These are phyloP conservation scores for Sabatieria punctata DNA, from an alignment of 2,888 invertebrate species.

Conservation along the genomic window DNA sequence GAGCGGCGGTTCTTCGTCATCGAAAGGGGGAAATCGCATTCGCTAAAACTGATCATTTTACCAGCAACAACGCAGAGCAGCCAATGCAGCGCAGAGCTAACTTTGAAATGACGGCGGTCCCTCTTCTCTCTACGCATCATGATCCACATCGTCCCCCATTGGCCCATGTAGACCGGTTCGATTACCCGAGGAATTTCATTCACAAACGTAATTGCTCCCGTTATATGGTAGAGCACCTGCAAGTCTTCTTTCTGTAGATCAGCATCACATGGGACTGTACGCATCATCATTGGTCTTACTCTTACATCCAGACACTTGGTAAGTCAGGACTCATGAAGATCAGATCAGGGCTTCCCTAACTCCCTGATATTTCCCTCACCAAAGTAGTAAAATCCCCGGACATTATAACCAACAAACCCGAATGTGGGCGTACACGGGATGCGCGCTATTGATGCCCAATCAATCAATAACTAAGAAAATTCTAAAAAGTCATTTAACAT, in stretches of 20 bases:
- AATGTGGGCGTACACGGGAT: too few species aligned
- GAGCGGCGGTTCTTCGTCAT: constrained; percentile 96
- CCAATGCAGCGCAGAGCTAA: background rate
- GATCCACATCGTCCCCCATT: constrained; percentile 99
- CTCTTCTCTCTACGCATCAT: constrained; percentile 99
- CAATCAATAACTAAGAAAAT: too few species aligned
- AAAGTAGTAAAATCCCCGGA: too few species aligned
- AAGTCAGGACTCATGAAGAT: too few species aligned
- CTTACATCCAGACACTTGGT: too few species aligned
- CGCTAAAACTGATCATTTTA: constrained; percentile 35
- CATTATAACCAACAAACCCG: too few species aligned
- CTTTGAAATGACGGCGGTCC: constrained; percentile 89
- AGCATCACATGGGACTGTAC: too few species aligned
- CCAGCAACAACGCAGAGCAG: background rate
- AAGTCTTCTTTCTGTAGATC: background rate
- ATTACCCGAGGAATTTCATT: constrained; percentile 99
- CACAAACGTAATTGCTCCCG: constrained; percentile 97
- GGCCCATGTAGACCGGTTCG: constrained; percentile 95
- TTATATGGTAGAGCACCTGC: constrained; percentile 75
- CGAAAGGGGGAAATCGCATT: constrained; percentile 98
- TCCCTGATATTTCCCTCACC: too few species aligned
- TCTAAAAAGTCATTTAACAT: too few species aligned
- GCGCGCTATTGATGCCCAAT: too few species aligned
- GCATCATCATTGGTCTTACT: too few species aligned
- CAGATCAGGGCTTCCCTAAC: too few species aligned